phyloP scores from a whole-genome alignment of 2,113 vertebrate species.

The Odobenus rosmarus region DNA sequence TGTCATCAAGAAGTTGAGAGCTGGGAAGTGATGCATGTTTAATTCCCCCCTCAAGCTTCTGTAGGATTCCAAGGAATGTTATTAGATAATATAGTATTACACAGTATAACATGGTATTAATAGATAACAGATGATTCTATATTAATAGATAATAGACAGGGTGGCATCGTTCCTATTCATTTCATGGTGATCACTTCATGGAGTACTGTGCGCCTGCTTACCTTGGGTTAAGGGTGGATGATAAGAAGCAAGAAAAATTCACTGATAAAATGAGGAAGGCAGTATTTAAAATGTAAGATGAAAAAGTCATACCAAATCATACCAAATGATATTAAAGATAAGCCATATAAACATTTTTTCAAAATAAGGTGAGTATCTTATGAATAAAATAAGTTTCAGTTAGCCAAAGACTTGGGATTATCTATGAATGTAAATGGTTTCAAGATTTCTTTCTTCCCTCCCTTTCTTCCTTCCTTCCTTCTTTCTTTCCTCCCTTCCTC shows the following conservation, averaged over 20 bases:
- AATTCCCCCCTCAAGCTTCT: background rate
- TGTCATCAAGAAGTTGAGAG: background rate
- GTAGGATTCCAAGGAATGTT: background rate
- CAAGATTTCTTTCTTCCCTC: background rate
- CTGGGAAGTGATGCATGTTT: background rate
- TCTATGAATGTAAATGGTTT: background rate
- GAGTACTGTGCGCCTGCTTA: background rate
- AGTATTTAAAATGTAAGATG: constrained; percentile 10
- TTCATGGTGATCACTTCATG: constrained; percentile 28
- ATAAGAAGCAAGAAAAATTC: background rate
- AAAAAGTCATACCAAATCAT: background rate
- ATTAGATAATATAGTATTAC: background rate
- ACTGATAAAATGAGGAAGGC: background rate
- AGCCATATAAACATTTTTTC: background rate
- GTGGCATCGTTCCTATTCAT: background rate
- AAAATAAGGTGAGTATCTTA: constrained; percentile 27
- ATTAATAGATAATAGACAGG: background rate
- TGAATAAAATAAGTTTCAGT: background rate
- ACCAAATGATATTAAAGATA: background rate
- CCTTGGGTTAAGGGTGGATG: background rate
- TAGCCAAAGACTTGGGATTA: background rate
- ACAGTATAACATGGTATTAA: background rate
- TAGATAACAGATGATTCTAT: background rate
- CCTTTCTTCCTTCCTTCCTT: background rate
- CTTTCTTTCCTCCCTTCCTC: too few species aligned